Evolutionary conservation across 64 coral and sea anemone species (phyloP), one percentile per base, ranked within the genome.

Genomic region (Pocillopora damicornis): DNA sequence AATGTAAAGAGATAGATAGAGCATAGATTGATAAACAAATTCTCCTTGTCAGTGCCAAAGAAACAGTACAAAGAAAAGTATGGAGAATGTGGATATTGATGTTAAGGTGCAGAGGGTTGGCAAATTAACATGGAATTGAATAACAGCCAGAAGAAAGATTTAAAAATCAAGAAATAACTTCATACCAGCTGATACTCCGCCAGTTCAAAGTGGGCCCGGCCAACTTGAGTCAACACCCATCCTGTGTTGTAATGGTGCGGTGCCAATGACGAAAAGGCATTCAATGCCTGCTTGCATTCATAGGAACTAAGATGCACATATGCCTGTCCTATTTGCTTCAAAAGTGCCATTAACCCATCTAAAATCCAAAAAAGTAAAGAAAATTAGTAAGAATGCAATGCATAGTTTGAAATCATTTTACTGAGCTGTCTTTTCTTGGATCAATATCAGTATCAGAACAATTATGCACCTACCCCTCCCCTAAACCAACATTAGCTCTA

Each of bases 191-290:
- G 93, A 88, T 99, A 99, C 34, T 99, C 93, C 7, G 93, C 97
- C 51, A 95, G 93, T 86, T 99, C 97, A 93, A 99, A 99, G 91
- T 99, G 87, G 36, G 73, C 88, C 4, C 93, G 90, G 9, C 93
- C 97, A 22, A 99, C 91, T 74, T 99, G 97, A 2, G 93, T 93
- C 20, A 99, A 60, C 7, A 99, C 93, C 97, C 97, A 99, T 25
- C 87, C 83, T 36, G 97, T 99, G 61, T 95, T 99, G 37, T 99
- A 88, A 80, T 99, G 97, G 35, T 99, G 97, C 11, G 97, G 90
- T 59, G 93, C 88, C 22, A 99, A 79, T 51, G 79, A 60, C 3
- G 79, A 88, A 36, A 99, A 99, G 2, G 92, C 73, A 86, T 42
- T 58, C 63, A 99, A 38, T 16, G 93, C 93, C 69, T 99, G 88